A percentile compares a stretch with the other conserved stretches of the same genome.
These are phyloP conservation scores for Rutpela maculata DNA, from an alignment of 2,888 invertebrate species.

Conservation along the genomic window DNA sequence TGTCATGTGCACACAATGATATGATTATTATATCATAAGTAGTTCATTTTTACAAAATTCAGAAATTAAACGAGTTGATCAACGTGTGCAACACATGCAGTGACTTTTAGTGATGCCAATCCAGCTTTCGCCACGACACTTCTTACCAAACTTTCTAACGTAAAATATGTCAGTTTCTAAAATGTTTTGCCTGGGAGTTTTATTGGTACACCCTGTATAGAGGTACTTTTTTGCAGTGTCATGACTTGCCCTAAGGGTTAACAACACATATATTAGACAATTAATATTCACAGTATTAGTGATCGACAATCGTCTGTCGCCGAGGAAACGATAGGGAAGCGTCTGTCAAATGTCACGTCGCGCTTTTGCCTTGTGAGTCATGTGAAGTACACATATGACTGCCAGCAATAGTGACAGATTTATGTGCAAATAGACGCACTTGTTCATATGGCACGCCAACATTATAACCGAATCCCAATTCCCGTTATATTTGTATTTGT, in stretches of 20 bases:
- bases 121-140: too few relatives aligned
- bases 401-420: slow-evolving; percentile 53
- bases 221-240: neutral
- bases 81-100: too few relatives aligned
- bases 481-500: slow-evolving; percentile 56
- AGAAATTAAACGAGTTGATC: too few relatives aligned
- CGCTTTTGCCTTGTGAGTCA: slow-evolving; percentile 43
- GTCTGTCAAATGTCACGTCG: slow-evolving; percentile 57
- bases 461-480: slow-evolving; percentile 46
- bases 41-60: too few relatives aligned
- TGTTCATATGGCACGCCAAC: slow-evolving; percentile 40
- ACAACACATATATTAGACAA: slow-evolving; percentile 21
- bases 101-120: too few relatives aligned
- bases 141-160: too few relatives aligned
- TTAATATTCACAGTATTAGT: slow-evolving; percentile 30
- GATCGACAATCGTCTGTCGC: slow-evolving; percentile 46
- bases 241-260: neutral
- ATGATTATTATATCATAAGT: too few relatives aligned
- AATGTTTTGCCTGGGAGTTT: too few relatives aligned
- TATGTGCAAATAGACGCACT: slow-evolving; percentile 54
- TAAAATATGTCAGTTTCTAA: too few relatives aligned
- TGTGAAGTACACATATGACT: slow-evolving; percentile 46
- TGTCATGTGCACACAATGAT: too few relatives aligned
- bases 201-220: too few relatives aligned
- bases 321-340: slow-evolving; percentile 45